Base-by-base conservation (phyloP, 2,888 invertebrate genomes). In the Standfussiana lucernea region DNA sequence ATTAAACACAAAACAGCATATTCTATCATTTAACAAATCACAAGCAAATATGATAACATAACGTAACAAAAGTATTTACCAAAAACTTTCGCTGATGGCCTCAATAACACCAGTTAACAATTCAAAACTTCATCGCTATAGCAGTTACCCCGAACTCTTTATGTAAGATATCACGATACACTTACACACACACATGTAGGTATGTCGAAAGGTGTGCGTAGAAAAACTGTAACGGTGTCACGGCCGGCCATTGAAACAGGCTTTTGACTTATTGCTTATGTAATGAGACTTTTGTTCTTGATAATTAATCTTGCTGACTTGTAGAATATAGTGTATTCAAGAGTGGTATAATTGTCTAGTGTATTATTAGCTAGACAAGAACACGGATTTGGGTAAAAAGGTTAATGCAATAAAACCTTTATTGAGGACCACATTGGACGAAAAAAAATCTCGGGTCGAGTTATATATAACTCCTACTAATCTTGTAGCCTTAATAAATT, bases 141-240 rank as follows among this genome's bases (percentile, higher is more conserved):
- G 21, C 71, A 72, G 24, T 88, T 50, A 70, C n/a, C 47, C 37
- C 32, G 28, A 72, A 62, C 37, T 59, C 15, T 62, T 87, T 87
- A 88, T 88, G 75, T 87, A 87, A 87, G 40, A 64, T 5, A 65
- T 28, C 35, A 13, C 35, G 77, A 68, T 79, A 84, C 75, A 80
- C 50, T 61, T 85, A 71, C 65, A 40, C 35, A 71, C 47, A 68
- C 37, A 32, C 64, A 59, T 32, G 62, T 37, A 59, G 28, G 62
- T 37, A 50, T 86, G 84, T 80, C 15, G 86, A 79, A 86, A 85
- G 64, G 47, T 68, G 71, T 72, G 62, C 75, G 70, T 68, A 85
- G 82, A 71, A 37, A 84, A 89, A 88, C 80, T 82, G 71, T 86
- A 90, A 82, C 88, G 80, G 82, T 89, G 91, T 91, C 90, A 91